phyloP scores from a whole-genome alignment of 2,888 invertebrate species.

The Drosophila emarginata region DNA sequence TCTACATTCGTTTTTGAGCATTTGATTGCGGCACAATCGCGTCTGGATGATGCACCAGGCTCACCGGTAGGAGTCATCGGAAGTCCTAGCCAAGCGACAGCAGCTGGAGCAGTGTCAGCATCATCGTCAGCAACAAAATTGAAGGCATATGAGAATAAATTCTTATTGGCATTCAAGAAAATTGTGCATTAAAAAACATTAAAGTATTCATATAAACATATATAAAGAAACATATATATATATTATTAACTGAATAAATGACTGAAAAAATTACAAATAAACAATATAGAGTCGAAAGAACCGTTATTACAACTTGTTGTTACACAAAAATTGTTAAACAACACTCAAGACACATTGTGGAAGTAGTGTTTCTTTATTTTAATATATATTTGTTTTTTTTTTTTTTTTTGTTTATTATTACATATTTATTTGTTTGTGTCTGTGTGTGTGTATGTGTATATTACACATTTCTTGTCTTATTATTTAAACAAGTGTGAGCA shows the following conservation, averaged over 20 bases:
- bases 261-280: constrained; percentile 36
- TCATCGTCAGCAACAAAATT: constrained; percentile 20
- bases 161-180: constrained; percentile 67
- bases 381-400: too few species aligned
- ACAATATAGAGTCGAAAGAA: constrained; percentile 34
- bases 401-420: not conserved
- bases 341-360: constrained; percentile 18
- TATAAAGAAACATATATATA: not conserved
- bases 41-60: constrained; percentile 58
- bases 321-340: constrained; percentile 37
- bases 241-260: constrained; percentile 30
- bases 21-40: constrained; percentile 77
- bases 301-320: constrained; percentile 23
- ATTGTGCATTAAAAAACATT: constrained; percentile 68
- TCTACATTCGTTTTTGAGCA: constrained; percentile 81
- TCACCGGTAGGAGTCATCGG: constrained; percentile 2
- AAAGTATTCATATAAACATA: constrained; percentile 9
- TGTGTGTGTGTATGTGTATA: not conserved
- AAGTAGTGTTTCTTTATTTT: not conserved
- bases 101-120: constrained; percentile 19
- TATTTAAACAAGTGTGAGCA: constrained; percentile 18
- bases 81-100: constrained; percentile 16
- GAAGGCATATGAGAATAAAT: constrained; percentile 61
- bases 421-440: not conserved
- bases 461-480: not conserved